Evolutionary conservation across 2,113 vertebrate genomes (phyloP), one percentile per base, ranked within the genome.

Genomic region (Paradisaea rubra): DNA sequence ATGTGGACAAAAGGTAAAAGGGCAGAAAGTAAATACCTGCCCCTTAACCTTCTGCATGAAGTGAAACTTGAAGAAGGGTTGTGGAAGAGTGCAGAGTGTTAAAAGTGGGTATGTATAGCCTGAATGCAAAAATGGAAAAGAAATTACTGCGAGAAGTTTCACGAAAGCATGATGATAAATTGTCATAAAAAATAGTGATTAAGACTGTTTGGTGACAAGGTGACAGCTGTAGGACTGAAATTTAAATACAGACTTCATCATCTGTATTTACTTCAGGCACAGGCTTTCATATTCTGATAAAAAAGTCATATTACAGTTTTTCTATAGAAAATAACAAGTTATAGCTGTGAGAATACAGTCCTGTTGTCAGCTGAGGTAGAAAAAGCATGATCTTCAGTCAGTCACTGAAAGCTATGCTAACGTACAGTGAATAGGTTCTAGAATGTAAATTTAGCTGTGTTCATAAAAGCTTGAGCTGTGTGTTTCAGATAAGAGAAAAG

Each of bases 121-220:
- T 81, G 47, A 65, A 54, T 42, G 11, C 0, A 9, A 83, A 88
- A 66, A 8, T 1, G 0, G 4, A 3, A 4, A 45, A 39, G 12
- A 69, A 39, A 23, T 22, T 66, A 9, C 6, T 49, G 15, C 31
- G 7, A n/a, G 7, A 52, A 39, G 7, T 71, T 53, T 89, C 15
- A 24, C 30, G 15, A 73, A 78, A 66, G 3, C 3, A 3, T 41
- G 10, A 19, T 35, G 13, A 81, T 24, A 73, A 49, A 50, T 22
- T 71, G 15, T 35, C 12, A 24, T 47, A 13, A 56, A 49, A 84
- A 83, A 4, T 10, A 6, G 4, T 59, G 21, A 39, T 87, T 91
- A 87, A 66, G 21, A 33, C 5, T 37, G 14, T 70, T 81, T 42
- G 3, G 22, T 56, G 13, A 42, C 15, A 73, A 44, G 9, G 16